phyloP scores from a whole-genome alignment of 37 sponge, comb jelly and placozoan genomes.

The Hexactinellida sp. region DNA sequence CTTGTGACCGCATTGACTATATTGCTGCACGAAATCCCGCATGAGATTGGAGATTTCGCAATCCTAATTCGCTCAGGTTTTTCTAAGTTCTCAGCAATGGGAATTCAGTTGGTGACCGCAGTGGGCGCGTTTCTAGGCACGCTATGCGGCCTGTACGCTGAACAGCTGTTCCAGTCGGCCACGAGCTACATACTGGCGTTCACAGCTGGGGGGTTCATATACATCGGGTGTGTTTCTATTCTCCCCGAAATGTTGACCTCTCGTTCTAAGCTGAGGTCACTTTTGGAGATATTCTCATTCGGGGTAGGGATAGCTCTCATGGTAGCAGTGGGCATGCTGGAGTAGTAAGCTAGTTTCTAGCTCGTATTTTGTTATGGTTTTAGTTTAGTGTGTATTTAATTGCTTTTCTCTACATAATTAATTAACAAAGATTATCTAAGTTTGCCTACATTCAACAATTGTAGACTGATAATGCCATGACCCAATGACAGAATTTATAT shows the following conservation, averaged over 20 bases:
- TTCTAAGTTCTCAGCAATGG: slow-evolving; percentile 73
- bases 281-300: slow-evolving; percentile 59
- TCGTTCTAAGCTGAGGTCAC: slow-evolving; percentile 41
- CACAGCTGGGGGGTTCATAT: slow-evolving; percentile 96
- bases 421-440: too few species aligned
- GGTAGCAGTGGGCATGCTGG: slow-evolving; percentile 60
- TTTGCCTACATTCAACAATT: too few species aligned
- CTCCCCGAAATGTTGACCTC: slow-evolving; percentile 79
- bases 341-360: slow-evolving; percentile 23
- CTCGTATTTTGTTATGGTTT: neutral
- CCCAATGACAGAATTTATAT: too few species aligned
- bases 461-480: too few species aligned
- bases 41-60: slow-evolving; percentile 97
- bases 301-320: slow-evolving; percentile 68
- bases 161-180: slow-evolving; percentile 28
- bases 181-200: slow-evolving; percentile 78
- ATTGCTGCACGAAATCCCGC: slow-evolving; percentile 87
- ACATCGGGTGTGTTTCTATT: slow-evolving; percentile 85
- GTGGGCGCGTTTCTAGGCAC: slow-evolving; percentile 77
- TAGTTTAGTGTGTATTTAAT: neutral
- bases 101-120: slow-evolving; percentile 80
- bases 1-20: slow-evolving; percentile 81
- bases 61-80: slow-evolving; percentile 88
- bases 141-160: slow-evolving; percentile 61
- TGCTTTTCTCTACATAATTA: too few species aligned